Conservation (phyloP, 2,113 vertebrate species). For the Aegithalos caudatus region DNA sequence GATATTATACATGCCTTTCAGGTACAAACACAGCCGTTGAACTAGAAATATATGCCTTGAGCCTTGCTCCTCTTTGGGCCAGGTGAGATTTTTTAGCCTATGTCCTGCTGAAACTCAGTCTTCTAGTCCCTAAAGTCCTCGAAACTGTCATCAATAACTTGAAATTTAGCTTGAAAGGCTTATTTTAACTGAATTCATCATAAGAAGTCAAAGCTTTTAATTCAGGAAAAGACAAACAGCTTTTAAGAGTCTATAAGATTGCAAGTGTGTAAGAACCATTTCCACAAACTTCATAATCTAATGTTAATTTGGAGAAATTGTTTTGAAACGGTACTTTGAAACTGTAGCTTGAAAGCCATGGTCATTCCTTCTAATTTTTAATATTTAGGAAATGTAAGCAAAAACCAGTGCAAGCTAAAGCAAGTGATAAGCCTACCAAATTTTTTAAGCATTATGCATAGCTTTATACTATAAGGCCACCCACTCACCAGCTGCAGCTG, state of each 20-base stretch:
- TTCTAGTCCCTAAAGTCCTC: not conserved
- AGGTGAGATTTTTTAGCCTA: not conserved
- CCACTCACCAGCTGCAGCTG: conserved; percentile 57
- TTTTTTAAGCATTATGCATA: not conserved
- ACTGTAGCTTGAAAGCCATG: not conserved
- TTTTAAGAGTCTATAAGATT: not conserved
- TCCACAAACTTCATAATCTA: not conserved
- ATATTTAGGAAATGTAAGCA: not conserved
- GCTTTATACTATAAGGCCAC: conserved; percentile 8
- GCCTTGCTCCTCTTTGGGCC: not conserved
- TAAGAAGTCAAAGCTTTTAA: not conserved
- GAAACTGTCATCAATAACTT: not conserved
- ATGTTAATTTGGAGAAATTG: not conserved
- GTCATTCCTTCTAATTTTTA: not conserved
- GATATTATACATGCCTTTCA: accelerated
- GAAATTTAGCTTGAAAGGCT: not conserved
- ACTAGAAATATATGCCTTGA: not conserved
- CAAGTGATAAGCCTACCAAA: not conserved
- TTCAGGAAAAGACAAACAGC: not conserved
- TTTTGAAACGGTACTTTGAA: not conserved
- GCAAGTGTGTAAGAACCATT: not conserved
- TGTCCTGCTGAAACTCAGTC: not conserved
- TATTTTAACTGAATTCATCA: not conserved
- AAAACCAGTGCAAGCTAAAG: not conserved
- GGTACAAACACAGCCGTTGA: not conserved